Evolutionary conservation across 1,140 invertebrate genomes (phyloP), one percentile per base, ranked within the genome.

Genomic region (Heliconius himera): DNA sequence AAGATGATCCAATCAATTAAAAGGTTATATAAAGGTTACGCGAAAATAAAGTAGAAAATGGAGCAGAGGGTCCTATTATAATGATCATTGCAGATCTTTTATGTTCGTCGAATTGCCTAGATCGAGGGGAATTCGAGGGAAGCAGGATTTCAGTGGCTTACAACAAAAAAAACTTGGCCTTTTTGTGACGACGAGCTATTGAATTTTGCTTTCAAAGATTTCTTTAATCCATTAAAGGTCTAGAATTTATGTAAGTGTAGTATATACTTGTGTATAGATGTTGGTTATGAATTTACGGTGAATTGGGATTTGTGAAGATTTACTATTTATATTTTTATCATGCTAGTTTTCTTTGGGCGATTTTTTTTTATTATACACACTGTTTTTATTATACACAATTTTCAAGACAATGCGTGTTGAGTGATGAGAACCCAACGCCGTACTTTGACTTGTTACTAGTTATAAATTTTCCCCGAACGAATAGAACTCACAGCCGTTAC

Each of bases 141-240:
- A 73, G 51, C 54, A 70, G 77, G 77, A 78, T 78, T 78, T 73
- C 71, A 73, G 70, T 78, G 71, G 77, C 54, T 33, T 41, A 38
- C 71, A 78, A 73, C 70, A 78, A 78, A 51, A 51, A n/a, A 73
- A 77, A 26, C 29, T n/a, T 54, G 70, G 51, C 51, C 77, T 78
- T 78, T 78, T 72, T 77, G 71, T 82, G 74, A 75, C 49, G 71
- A 66, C 74, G 60, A 49, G 78, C 74, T 77, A 80, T 82, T 82
- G 77, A 78, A 73, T 79, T 70, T 66, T 66, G 60, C 38, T 73
- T 79, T 84, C 81, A 41, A 76, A 41, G 38, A 70, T 70, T 76
- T 76, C 74, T 75, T 33, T 75, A 79, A 75, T 79, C 78, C 26
- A 66, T 66, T 66, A 66, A 66, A 51, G 18, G 60, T 66, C 60